These are phyloP conservation scores for Muschampia plurimacula DNA, from an alignment of 2,888 invertebrate species.

Conservation along the genomic window DNA sequence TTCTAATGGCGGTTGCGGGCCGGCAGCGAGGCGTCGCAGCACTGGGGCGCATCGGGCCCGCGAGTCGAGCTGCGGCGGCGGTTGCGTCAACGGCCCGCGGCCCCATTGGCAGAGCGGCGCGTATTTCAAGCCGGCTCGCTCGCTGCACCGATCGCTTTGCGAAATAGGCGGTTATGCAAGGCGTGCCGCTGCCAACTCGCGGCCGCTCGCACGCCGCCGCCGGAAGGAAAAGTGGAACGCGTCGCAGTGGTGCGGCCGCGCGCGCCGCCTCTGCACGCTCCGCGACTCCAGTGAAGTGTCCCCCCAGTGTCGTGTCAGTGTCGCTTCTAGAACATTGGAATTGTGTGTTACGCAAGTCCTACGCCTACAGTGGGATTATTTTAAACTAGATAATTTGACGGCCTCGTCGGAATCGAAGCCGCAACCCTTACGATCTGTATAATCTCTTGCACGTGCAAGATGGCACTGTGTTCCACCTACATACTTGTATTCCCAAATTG, in stretches of 20 bases:
- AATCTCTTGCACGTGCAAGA: constrained; percentile 58
- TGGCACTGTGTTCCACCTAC: constrained; percentile 57
- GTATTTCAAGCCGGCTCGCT: constrained; percentile 79
- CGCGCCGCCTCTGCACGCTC: constrained; percentile 81
- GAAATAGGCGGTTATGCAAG: constrained; percentile 85
- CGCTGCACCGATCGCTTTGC: constrained; percentile 82
- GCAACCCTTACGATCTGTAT: constrained; percentile 60
- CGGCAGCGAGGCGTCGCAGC: constrained; percentile 35
- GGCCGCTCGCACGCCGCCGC: constrained; percentile 69
- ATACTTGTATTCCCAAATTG: constrained; percentile 41
- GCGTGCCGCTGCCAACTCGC: constrained; percentile 84
- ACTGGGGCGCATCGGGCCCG: constrained; percentile 21
- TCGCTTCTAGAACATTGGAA: constrained; percentile 81
- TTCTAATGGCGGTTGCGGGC: constrained; percentile 20
- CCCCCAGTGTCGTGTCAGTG: constrained; percentile 79
- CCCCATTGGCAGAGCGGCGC: constrained; percentile 76
- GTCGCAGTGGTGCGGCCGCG: constrained; percentile 81
- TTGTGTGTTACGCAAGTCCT: constrained; percentile 83
- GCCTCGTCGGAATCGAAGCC: constrained; percentile 58
- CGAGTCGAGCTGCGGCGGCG: constrained; percentile 42
- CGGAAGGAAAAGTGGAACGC: constrained; percentile 86
- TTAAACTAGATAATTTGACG: constrained; percentile 74
- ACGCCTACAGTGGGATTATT: constrained; percentile 81
- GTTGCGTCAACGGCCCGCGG: constrained; percentile 69
- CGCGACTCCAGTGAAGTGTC: constrained; percentile 77